A percentile compares a stretch with the other conserved stretches of the same genome.
phyloP scores from a whole-genome alignment of 2,797 vertebrate species.

The Coregonus sp. region DNA sequence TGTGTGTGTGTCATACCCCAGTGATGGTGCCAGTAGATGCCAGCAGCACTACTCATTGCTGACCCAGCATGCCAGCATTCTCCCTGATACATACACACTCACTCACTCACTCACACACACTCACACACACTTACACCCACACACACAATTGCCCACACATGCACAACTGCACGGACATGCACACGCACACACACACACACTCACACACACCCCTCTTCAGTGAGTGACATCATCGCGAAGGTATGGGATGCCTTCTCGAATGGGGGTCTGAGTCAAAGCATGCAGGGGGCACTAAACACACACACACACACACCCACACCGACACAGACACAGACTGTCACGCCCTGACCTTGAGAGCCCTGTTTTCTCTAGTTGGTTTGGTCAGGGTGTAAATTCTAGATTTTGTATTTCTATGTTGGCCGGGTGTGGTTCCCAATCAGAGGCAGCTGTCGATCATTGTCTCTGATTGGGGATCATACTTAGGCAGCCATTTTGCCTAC shows the following conservation, averaged over 20 bases:
- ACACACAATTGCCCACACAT: too few relatives aligned
- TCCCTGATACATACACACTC: slow-evolving; percentile 7
- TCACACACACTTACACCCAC: background rate
- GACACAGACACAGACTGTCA: background rate
- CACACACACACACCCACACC: slow-evolving; percentile 7
- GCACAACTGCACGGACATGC: too few relatives aligned
- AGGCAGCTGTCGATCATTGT: too few relatives aligned
- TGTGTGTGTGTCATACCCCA: slow-evolving; percentile 36
- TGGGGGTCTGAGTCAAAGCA: background rate
- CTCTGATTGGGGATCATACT: too few relatives aligned
- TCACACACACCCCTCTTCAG: background rate
- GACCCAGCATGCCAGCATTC: slow-evolving; percentile 53
- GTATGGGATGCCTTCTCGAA: background rate
- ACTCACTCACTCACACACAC: background rate
- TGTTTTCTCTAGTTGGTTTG: too few relatives aligned
- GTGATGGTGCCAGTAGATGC: slow-evolving; percentile 50
- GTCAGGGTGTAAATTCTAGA: too few relatives aligned
- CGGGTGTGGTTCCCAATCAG: too few relatives aligned
- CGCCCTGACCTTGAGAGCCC: too few relatives aligned
- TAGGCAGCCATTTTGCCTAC: too few relatives aligned
- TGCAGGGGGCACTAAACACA: background rate
- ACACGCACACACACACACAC: background rate
- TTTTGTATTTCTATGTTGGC: too few relatives aligned
- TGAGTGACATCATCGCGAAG: background rate
- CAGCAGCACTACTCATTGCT: slow-evolving; percentile 34